These are phyloP conservation scores for Oreochromis spilurus DNA, from an alignment of 2,113 vertebrate species.

Conservation along the genomic window DNA sequence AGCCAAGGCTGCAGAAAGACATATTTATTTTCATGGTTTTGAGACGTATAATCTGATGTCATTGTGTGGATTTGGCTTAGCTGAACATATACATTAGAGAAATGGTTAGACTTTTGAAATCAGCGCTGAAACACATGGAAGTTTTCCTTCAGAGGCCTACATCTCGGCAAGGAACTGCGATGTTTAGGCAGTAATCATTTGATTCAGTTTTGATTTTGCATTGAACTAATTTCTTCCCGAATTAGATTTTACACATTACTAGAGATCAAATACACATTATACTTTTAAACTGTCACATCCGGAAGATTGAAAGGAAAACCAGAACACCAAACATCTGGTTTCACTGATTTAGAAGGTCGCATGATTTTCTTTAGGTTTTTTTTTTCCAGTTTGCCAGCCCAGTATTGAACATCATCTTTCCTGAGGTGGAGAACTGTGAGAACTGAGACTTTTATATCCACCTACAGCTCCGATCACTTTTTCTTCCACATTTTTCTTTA, in stretches of 20 bases:
- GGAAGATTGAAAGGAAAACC: neutral
- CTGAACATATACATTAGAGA: conserved; percentile 7
- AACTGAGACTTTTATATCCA: neutral
- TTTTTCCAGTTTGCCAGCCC: neutral
- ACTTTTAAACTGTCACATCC: neutral
- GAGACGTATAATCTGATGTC: conserved; percentile 57
- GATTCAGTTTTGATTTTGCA: neutral
- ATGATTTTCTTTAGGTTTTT: neutral
- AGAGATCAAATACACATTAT: neutral
- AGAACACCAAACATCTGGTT: neutral
- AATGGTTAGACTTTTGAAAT: conserved; percentile 25
- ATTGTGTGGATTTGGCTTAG: conserved; percentile 59
- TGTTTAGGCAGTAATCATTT: neutral
- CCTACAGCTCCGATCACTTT: neutral
- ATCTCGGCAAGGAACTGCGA: neutral
- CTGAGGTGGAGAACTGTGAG: neutral
- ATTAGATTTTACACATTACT: neutral
- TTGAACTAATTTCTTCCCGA: neutral
- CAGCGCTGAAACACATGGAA: neutral
- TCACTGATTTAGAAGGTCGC: neutral
- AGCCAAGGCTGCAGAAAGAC: conserved; percentile 50
- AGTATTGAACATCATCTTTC: neutral
- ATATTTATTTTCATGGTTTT: conserved; percentile 62
- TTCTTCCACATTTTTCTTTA: conserved; percentile 23
- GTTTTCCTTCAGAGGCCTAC: neutral